Conservation (phyloP, 2,797 vertebrate genomes). For the Acipenser oxyrinchus region DNA sequence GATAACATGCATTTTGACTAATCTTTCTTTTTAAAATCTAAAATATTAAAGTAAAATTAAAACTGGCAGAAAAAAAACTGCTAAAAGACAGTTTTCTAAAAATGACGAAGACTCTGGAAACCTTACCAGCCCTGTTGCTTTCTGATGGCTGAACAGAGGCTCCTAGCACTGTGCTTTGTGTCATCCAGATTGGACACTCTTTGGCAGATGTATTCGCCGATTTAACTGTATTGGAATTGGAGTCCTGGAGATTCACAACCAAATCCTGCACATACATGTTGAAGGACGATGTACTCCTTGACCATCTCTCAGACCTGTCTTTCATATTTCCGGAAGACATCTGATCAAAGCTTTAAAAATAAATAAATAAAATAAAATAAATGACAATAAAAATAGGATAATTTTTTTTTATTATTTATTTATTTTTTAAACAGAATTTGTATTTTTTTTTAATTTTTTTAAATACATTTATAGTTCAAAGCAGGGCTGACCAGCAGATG, state of each 20-base stretch:
- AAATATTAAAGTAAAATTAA: too few species aligned
- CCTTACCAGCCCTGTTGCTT: conserved; percentile 20
- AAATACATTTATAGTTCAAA: too few species aligned
- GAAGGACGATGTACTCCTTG: conserved; percentile 19
- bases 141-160: neutral
- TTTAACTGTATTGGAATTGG: conserved; percentile 28
- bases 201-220: conserved; percentile 20
- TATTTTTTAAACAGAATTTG: too few species aligned
- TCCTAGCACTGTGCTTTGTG: conserved; percentile 34
- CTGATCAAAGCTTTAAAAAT: neutral
- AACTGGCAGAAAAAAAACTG: too few species aligned
- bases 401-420: neutral
- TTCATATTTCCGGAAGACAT: conserved; percentile 8
- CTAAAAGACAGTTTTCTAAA: too few species aligned
- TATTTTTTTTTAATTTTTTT: neutral
- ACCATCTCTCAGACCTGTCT: conserved; percentile 26
- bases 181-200: conserved; percentile 44
- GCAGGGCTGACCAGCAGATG: too few species aligned
- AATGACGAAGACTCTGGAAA: neutral
- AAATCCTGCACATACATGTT: conserved; percentile 37
- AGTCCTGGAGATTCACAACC: conserved; percentile 31
- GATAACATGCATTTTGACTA: too few species aligned
- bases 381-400: neutral
- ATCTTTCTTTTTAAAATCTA: too few species aligned
- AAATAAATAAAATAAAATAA: neutral